Percentiles rank a stretch among this genome's conserved stretches.
Evolutionary conservation across 2,888 invertebrate species (phyloP).

Genomic region (Hyppa rectilinea): DNA sequence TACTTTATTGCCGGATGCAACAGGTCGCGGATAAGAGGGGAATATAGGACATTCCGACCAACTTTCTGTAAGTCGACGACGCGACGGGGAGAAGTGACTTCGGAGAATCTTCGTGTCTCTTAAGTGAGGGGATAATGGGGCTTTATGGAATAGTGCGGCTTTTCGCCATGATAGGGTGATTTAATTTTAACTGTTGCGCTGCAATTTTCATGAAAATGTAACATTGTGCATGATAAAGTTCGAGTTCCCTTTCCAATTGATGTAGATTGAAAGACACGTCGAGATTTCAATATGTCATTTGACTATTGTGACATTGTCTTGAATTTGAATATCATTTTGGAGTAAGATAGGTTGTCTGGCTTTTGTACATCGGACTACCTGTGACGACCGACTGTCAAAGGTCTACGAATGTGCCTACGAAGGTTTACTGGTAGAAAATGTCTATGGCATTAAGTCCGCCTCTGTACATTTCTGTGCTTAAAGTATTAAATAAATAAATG

Average conservation of each 20-base stretch:
- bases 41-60: conserved; percentile 65
- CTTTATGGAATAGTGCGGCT: conserved; percentile 62
- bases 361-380: too few species aligned
- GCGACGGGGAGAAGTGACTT: conserved; percentile 70
- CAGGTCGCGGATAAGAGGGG: conserved; percentile 82
- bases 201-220: background rate
- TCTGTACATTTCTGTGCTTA: too few species aligned
- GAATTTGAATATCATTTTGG: background rate
- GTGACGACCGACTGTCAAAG: too few species aligned
- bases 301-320: background rate
- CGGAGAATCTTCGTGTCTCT: conserved; percentile 67
- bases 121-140: conserved; percentile 71
- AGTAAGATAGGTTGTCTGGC: background rate
- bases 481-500: too few species aligned
- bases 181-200: conserved; percentile 54
- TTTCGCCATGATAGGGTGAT: conserved; percentile 58
- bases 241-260: background rate
- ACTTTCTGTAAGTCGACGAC: conserved; percentile 72
- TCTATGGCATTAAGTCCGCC: too few species aligned
- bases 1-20: conserved; percentile 89
- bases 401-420: too few species aligned
- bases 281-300: background rate
- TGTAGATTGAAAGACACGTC: background rate
- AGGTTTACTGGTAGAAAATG: too few species aligned
- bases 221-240: background rate